These are phyloP conservation scores for Megaceryle maxima DNA, from an alignment of 2,113 vertebrate genomes.

Conservation along the genomic window DNA sequence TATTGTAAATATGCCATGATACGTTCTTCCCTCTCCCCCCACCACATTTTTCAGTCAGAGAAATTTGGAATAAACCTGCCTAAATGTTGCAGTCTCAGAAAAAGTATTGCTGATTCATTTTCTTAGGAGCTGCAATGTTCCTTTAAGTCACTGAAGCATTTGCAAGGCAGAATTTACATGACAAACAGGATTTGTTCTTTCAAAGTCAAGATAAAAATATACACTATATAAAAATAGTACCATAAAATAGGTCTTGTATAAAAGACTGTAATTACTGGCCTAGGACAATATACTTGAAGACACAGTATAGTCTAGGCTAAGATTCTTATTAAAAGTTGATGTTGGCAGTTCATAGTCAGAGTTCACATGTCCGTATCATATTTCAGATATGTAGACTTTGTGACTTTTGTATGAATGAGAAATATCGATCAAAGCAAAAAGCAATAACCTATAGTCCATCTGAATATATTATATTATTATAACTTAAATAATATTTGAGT, in stretches of 20 bases:
- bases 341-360: neutral
- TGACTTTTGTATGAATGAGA: neutral
- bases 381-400: neutral
- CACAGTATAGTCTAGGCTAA: neutral
- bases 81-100: neutral
- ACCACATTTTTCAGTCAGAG: neutral
- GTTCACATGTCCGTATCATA: neutral
- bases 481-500: neutral
- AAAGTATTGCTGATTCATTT: neutral
- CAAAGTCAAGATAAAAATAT: conserved; percentile 53
- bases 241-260: conserved; percentile 16
- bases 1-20: neutral
- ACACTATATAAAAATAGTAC: conserved; percentile 33
- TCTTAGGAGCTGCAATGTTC: neutral
- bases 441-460: neutral
- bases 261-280: neutral
- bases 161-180: conserved; percentile 43
- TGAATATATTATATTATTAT: neutral
- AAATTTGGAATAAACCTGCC: neutral
- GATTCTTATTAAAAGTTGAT: neutral
- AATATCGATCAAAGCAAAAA: neutral
- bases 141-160: conserved; percentile 17
- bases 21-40: fast-evolving
- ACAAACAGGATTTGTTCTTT: conserved; percentile 37
- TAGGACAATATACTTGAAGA: neutral